Conservation (phyloP, 2,797 vertebrate genomes). For the Oceanodroma leucorhoa region DNA sequence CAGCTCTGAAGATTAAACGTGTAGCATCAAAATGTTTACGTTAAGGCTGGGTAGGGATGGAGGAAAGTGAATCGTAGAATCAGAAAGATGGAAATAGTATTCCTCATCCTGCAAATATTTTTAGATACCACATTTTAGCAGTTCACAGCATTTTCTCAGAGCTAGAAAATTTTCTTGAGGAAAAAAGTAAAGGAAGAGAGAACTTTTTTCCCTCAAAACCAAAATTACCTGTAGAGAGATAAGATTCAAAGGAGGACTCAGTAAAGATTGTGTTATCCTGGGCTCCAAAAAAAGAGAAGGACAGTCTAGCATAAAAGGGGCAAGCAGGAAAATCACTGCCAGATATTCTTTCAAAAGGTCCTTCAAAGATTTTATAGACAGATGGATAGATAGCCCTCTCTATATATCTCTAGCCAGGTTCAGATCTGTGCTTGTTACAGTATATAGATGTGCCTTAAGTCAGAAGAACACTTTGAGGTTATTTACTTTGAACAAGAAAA, state of each 20-base stretch:
- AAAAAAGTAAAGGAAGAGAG: background rate
- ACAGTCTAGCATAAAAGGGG: background rate
- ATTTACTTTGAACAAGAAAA: background rate
- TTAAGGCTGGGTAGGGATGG: background rate
- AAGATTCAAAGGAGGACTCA: background rate
- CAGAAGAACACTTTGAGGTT: background rate
- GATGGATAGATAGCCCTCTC: background rate
- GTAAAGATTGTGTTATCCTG: background rate
- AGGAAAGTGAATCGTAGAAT: background rate
- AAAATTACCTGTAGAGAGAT: background rate
- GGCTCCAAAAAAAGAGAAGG: background rate
- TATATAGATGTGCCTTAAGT: background rate
- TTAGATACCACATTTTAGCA: background rate
- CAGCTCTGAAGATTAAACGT: background rate
- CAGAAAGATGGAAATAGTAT: background rate
- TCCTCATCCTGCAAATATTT: background rate
- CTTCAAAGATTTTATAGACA: background rate
- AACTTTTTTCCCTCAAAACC: background rate
- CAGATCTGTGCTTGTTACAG: background rate
- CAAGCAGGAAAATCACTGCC: background rate
- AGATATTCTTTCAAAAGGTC: background rate
- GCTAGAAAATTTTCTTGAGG: background rate
- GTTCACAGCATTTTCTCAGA: background rate
- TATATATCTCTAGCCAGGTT: background rate
- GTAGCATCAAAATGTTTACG: background rate